Percentiles rank a stretch among this genome's conserved stretches.
These are phyloP conservation scores for Cephonodes hylas DNA, from an alignment of 2,888 invertebrate species.

Conservation along the genomic window DNA sequence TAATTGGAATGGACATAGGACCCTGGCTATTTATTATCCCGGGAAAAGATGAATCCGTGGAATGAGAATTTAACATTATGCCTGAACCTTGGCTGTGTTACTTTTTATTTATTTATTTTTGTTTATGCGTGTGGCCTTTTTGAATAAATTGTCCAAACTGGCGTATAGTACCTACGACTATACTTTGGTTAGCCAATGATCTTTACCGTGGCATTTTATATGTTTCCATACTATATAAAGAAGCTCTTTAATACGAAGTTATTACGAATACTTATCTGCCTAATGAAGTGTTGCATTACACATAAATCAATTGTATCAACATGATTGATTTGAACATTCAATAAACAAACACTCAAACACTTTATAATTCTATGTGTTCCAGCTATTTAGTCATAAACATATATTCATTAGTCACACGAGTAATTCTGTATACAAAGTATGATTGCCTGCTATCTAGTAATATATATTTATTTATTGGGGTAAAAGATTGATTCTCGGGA, in stretches of 20 bases:
- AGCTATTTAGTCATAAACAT: background rate
- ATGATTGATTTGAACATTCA: conserved; percentile 4
- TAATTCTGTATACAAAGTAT: background rate
- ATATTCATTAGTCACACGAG: background rate
- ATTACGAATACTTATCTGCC: background rate
- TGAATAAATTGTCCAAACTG: no score
- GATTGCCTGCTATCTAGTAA: no score
- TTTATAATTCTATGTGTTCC: background rate
- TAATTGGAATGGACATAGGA: no score
- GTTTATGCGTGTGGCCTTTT: no score
- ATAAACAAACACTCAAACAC: conserved; percentile 4
- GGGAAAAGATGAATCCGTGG: background rate
- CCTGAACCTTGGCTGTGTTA: no score
- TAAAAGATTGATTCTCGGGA: no score
- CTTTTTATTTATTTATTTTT: background rate
- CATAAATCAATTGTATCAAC: background rate
- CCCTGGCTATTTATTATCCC: background rate
- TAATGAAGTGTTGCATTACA: conserved; percentile 4
- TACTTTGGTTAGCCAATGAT: no score
- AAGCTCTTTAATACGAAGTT: background rate
- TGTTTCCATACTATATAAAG: background rate
- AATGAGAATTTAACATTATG: background rate
- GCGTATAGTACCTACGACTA: no score
- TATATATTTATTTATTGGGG: no score
- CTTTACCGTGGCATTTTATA: no score